phyloP scores from a whole-genome alignment of 1,140 invertebrate genomes.

The Drusus annulatus region DNA sequence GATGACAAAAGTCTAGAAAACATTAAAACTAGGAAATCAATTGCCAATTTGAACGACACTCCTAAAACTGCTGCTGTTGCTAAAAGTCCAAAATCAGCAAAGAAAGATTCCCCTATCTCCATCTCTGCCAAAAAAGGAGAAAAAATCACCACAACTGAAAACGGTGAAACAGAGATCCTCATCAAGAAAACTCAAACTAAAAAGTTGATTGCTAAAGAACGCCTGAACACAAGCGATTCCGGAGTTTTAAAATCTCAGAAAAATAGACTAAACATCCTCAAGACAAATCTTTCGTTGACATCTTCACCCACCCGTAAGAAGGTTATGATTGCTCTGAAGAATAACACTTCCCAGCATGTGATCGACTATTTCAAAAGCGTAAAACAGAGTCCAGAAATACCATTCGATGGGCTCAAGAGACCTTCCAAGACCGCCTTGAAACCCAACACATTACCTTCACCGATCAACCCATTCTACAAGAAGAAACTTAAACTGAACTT shows the following conservation, averaged over 20 bases:
- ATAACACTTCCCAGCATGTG: constrained; percentile 78
- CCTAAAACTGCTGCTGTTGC: too few relatives aligned
- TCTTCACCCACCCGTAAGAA: constrained; percentile 62
- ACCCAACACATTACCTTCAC: constrained; percentile 76
- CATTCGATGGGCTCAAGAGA: constrained; percentile 79
- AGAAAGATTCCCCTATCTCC: background rate
- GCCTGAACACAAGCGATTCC: constrained; percentile 45
- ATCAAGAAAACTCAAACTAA: constrained; percentile 50
- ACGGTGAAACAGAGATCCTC: constrained; percentile 48
- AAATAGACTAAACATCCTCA: background rate
- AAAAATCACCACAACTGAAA: constrained; percentile 17
- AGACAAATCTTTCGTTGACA: constrained; percentile 42
- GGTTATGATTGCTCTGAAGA: constrained; percentile 78
- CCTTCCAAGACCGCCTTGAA: constrained; percentile 81
- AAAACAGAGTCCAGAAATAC: constrained; percentile 79
- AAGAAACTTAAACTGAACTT: constrained; percentile 63
- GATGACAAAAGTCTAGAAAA: too few relatives aligned
- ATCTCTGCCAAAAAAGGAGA: constrained; percentile 11
- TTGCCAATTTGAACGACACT: too few relatives aligned
- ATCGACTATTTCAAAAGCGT: constrained; percentile 81
- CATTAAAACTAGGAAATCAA: too few relatives aligned
- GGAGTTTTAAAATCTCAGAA: constrained; percentile 33
- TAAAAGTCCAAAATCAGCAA: background rate
- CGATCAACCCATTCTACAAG: constrained; percentile 83
- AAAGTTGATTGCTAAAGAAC: constrained; percentile 51